Conservation (phyloP, 2,113 vertebrate genomes). For the Siniperca chuatsi region DNA sequence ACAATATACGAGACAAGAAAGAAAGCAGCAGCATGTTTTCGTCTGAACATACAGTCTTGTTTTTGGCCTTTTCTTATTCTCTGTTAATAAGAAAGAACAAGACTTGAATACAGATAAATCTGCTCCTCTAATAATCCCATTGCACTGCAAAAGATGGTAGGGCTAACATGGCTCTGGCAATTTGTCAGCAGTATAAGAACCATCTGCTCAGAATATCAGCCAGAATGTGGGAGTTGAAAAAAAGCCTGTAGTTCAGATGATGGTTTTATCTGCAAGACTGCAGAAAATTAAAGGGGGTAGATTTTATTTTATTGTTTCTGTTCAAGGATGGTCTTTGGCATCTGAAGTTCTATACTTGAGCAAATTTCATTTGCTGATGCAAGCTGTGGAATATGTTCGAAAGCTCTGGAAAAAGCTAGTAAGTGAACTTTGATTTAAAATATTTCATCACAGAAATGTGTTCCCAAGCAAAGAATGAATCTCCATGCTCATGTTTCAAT, state of each 20-base stretch:
- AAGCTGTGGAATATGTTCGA: not conserved
- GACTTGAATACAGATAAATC: conserved; percentile 30
- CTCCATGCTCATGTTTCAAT: no score
- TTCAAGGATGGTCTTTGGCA: not conserved
- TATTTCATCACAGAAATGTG: not conserved
- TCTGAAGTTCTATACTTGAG: not conserved
- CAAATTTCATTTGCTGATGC: not conserved
- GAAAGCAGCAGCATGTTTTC: not conserved
- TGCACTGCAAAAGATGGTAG: conserved; percentile 22
- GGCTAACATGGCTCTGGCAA: not conserved
- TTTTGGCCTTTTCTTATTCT: not conserved
- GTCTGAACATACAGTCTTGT: not conserved
- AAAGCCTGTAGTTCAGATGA: not conserved
- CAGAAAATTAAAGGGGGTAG: not conserved
- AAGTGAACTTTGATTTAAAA: not conserved
- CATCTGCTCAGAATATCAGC: conserved; percentile 27
- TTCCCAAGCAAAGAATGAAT: not conserved
- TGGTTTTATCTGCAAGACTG: not conserved
- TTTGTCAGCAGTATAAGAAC: conserved; percentile 9
- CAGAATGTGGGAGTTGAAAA: not conserved
- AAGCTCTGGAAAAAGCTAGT: not conserved
- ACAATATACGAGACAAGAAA: not conserved
- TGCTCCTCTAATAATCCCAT: conserved; percentile 25
- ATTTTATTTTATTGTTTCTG: not conserved
- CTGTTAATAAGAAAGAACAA: conserved; percentile 28